Conservation (phyloP, 35 echinoderm and acorn worm species). For the Heliocidaris erythrogramma region DNA sequence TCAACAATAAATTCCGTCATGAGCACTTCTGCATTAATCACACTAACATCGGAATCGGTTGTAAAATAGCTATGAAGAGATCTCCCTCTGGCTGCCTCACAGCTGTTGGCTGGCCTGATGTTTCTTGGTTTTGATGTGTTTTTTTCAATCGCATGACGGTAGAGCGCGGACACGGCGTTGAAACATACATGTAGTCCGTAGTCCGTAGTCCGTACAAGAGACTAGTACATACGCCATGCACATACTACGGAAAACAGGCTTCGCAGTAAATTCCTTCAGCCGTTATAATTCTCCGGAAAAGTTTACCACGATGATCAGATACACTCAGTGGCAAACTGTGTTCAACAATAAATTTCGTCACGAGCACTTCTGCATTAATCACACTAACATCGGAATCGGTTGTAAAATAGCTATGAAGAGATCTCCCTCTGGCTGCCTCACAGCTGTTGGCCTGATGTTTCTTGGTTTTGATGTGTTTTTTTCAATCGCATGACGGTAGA, state of each 20-base stretch:
- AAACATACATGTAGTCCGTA: too few species aligned
- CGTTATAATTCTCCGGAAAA: too few species aligned
- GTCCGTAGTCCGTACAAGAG: too few species aligned
- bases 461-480: slow-evolving; percentile 31
- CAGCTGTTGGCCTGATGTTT: not conserved
- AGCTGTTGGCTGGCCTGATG: not conserved
- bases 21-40: slow-evolving; percentile 45
- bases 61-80: not conserved
- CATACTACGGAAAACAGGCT: too few species aligned
- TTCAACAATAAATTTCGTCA: slow-evolving; percentile 70
- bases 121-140: slow-evolving; percentile 38
- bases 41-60: not conserved
- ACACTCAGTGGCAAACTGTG: slow-evolving; percentile 57
- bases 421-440: slow-evolving; percentile 1
- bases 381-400: not conserved
- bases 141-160: too few species aligned
- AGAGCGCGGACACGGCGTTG: too few species aligned
- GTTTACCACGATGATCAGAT: slow-evolving; percentile 54
- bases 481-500: too few species aligned
- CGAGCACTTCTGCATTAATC: slow-evolving; percentile 42
- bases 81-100: slow-evolving; percentile 8
- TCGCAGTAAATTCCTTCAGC: too few species aligned
- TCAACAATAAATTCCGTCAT: slow-evolving; percentile 69
- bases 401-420: not conserved
- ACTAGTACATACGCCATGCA: too few species aligned